Evolutionary conservation across 2,113 vertebrate genomes (phyloP), one percentile per base, ranked within the genome.

Genomic region (Corythornis vintsioides): DNA sequence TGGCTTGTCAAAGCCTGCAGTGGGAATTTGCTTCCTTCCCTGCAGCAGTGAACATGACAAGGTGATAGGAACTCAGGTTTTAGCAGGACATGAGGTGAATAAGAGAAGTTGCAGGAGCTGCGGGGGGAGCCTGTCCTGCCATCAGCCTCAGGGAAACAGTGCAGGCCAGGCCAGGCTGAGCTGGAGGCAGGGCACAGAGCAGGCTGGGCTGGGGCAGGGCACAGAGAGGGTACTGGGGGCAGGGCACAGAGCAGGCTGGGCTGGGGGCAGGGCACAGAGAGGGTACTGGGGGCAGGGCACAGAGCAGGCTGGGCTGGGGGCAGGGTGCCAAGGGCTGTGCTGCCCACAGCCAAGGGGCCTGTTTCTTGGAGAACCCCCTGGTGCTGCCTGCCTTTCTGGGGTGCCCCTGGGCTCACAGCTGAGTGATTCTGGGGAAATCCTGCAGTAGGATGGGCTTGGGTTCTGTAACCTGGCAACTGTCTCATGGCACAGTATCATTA

Each of bases 381-480:
- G 40, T 12, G 31, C 45, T 38, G n/a, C 11, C 63, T 29, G 40
- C 43, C 53, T 55, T 71, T 33, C 28, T 20, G 69, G 75, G 47
- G 20, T 83, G 60, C 56, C 86, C 57, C 10, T 0, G 13, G 57
- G 75, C 47, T 73, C 7, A 0, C 5, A 45, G 13, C 28, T 3
- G 20, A 55, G 76, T 9, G 57, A 47, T 72, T 50, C 57, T 69
- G 61, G 63, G 83, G 86, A 90, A 72, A 86, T 86, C 83, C 83
- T 1, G 7, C 70, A 50, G 76, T 67, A 69, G 83, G 75, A 88
- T 2, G 8, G 77, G 77, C 72, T 92, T 75, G 47, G 64, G 55
- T 13, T 60, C 75, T 79, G 90, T 93, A 88, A 65, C 93, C 86
- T 94, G 93, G 96, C 88, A 92, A 96, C 95, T 65, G 63, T n/a